Evolutionary conservation across 2,113 vertebrate species (phyloP).

Genomic region (Vicugna pacos): DNA sequence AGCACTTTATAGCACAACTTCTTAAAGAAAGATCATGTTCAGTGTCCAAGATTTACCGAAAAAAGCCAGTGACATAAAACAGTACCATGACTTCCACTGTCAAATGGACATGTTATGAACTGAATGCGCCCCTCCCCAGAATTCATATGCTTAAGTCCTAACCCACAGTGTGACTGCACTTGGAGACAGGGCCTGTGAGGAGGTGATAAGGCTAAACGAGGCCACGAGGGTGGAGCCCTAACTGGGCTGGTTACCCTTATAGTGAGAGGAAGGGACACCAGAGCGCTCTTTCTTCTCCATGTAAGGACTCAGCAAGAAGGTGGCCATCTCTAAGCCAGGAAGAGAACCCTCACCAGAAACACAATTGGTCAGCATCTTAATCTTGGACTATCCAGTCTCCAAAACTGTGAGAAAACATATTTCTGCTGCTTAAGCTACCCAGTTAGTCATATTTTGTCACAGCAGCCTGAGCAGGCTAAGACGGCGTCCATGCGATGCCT

Average conservation of each 20-base stretch:
- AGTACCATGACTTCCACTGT: neutral
- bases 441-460: neutral
- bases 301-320: neutral
- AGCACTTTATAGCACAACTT: slow-evolving; percentile 15
- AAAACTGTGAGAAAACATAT: neutral
- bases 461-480: neutral
- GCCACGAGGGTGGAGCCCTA: neutral
- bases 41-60: neutral
- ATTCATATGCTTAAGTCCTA: neutral
- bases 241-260: neutral
- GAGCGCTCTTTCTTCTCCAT: neutral
- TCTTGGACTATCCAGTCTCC: neutral
- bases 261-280: neutral
- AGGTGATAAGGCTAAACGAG: neutral
- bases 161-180: neutral
- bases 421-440: neutral
- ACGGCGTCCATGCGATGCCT: neutral
- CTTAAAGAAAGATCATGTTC: neutral
- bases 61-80: neutral
- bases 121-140: neutral
- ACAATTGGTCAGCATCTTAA: neutral
- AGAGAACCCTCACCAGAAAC: neutral
- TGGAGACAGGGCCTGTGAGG: neutral
- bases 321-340: neutral
- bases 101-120: neutral